phyloP scores from a whole-genome alignment of 2,888 invertebrate species.

The Tachystola acroxantha region DNA sequence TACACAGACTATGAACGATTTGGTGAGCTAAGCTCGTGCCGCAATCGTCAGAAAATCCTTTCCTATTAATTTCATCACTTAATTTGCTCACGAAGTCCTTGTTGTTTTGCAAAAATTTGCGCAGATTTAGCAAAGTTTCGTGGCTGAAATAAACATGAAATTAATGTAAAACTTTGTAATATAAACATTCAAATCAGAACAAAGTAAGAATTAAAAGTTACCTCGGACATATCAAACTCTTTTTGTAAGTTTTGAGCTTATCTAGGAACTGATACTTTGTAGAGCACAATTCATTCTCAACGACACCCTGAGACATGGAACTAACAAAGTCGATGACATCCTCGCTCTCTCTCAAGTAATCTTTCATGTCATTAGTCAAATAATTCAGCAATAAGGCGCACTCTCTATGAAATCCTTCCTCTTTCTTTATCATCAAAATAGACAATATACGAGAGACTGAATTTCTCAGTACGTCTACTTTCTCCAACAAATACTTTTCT shows the following conservation, averaged over 20 bases:
- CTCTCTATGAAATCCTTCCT: slow-evolving; percentile 39
- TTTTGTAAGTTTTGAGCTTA: slow-evolving; percentile 40
- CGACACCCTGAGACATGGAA: slow-evolving; percentile 30
- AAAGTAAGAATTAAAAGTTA: slow-evolving; percentile 15
- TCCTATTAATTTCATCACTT: slow-evolving; percentile 71
- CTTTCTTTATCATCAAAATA: slow-evolving; percentile 64
- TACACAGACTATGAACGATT: slow-evolving; percentile 78
- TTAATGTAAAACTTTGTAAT: too few relatives aligned
- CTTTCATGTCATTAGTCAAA: slow-evolving; percentile 70
- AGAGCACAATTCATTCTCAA: slow-evolving; percentile 22
- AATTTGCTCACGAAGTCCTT: slow-evolving; percentile 72
- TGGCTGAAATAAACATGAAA: slow-evolving; percentile 37
- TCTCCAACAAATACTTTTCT: slow-evolving; percentile 51
- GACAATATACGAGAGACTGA: slow-evolving; percentile 74
- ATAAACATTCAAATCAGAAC: not conserved
- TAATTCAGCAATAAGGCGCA: slow-evolving; percentile 65
- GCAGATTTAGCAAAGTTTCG: slow-evolving; percentile 75
- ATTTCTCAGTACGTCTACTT: slow-evolving; percentile 55
- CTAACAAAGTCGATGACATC: slow-evolving; percentile 49
- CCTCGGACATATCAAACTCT: slow-evolving; percentile 50
- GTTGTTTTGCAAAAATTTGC: slow-evolving; percentile 67
- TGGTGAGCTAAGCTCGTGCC: slow-evolving; percentile 80
- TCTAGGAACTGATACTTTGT: slow-evolving; percentile 36
- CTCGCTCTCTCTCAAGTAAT: slow-evolving; percentile 60
- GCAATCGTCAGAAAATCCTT: slow-evolving; percentile 83